phyloP scores from a whole-genome alignment of 2,888 invertebrate species.

The Agrochola macilenta region DNA sequence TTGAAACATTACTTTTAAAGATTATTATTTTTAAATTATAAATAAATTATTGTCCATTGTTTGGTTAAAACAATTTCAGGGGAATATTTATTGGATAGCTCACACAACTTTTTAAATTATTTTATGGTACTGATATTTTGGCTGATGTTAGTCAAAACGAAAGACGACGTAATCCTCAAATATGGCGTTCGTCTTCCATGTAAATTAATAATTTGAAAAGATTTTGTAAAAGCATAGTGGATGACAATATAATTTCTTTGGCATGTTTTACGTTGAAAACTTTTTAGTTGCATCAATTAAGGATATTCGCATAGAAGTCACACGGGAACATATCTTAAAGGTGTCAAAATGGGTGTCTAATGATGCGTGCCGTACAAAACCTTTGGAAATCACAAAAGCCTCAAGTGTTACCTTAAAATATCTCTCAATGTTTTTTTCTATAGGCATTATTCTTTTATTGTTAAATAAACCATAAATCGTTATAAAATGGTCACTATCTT shows the following conservation, averaged over 20 bases:
- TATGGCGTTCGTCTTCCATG: not conserved
- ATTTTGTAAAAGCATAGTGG: not conserved
- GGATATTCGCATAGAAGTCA: constrained; percentile 72
- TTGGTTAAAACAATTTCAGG: not conserved
- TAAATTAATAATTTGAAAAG: not conserved
- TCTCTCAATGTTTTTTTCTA: constrained; percentile 74
- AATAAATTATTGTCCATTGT: too few species aligned
- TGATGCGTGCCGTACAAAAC: constrained; percentile 80
- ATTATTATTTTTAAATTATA: not conserved
- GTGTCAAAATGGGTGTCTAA: constrained; percentile 84
- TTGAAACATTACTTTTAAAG: constrained; percentile 1
- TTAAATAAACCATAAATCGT: constrained; percentile 90
- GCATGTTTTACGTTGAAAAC: not conserved
- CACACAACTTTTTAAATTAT: not conserved
- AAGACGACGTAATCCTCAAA: not conserved
- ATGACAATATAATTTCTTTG: constrained; percentile 1
- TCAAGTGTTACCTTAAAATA: constrained; percentile 76
- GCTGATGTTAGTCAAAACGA: not conserved
- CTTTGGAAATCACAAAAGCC: constrained; percentile 79
- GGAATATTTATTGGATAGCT: not conserved
- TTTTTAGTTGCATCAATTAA: constrained; percentile 68
- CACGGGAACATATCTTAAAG: constrained; percentile 79
- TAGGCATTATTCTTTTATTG: constrained; percentile 85
- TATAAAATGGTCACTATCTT: constrained; percentile 85
- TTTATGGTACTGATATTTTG: not conserved